phyloP scores from a whole-genome alignment of 23 tunicate species.

The Oikopleura dioica region DNA sequence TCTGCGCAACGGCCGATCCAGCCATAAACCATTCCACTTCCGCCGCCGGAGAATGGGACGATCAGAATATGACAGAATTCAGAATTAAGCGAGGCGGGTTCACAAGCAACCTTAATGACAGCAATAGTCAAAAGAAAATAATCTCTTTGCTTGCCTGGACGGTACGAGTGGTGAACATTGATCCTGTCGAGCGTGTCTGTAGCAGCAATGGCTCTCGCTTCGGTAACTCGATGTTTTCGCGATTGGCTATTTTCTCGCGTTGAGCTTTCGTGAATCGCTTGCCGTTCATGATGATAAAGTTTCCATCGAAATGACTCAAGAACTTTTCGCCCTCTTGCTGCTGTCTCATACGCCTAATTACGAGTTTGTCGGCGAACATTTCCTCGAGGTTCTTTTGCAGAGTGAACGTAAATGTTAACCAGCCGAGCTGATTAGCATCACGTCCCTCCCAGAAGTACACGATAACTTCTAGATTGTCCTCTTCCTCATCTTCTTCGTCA shows the following conservation, averaged over 20 bases:
- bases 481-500: constrained; percentile 38
- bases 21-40: constrained; percentile 83
- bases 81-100: constrained; percentile 44
- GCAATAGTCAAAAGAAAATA: too few species aligned
- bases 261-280: constrained; percentile 16
- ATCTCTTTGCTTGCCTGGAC: background rate
- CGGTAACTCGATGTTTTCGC: background rate
- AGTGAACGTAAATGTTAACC: constrained; percentile 77
- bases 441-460: constrained; percentile 97
- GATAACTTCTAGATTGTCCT: constrained; percentile 21
- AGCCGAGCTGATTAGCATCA: constrained; percentile 81
- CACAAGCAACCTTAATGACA: constrained; percentile 56
- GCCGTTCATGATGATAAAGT: constrained; percentile 67
- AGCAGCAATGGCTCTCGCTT: background rate
- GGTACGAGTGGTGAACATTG: background rate
- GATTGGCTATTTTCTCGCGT: background rate
- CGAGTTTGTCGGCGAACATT: constrained; percentile 52
- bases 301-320: constrained; percentile 86
- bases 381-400: constrained; percentile 63
- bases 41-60: constrained; percentile 88
- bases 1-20: constrained; percentile 74
- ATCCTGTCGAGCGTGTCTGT: background rate
- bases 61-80: constrained; percentile 86
- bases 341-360: constrained; percentile 72
- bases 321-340: constrained; percentile 95